phyloP scores from a whole-genome alignment of 1,140 invertebrate species.

The Ectropis grisescens region DNA sequence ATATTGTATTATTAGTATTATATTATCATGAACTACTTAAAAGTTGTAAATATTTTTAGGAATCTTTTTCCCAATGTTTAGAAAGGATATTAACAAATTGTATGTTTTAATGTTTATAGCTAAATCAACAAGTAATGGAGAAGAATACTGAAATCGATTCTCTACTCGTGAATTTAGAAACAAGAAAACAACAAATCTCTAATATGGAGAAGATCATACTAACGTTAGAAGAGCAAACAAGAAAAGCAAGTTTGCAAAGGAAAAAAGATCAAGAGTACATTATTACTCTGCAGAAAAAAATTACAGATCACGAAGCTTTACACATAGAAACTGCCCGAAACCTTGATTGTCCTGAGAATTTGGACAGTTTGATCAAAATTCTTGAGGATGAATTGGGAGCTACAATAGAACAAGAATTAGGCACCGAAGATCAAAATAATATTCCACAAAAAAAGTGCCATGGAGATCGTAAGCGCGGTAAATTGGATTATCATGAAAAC shows the following conservation, averaged over 20 bases:
- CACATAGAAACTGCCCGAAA: slow-evolving; percentile 14
- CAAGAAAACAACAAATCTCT: slow-evolving; percentile 40
- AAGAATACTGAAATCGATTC: slow-evolving; percentile 41
- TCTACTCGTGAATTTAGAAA: slow-evolving; percentile 32
- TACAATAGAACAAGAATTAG: slow-evolving; percentile 18
- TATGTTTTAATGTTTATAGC: slow-evolving; percentile 22
- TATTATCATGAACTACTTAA: not conserved
- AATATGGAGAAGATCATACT: slow-evolving; percentile 51
- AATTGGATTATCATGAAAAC: slow-evolving; percentile 9
- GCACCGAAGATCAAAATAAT: slow-evolving; percentile 9
- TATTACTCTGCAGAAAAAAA: slow-evolving; percentile 25
- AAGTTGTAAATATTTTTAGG: not conserved
- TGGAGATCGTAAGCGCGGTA: slow-evolving; percentile 6
- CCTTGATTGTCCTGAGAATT: slow-evolving; percentile 23
- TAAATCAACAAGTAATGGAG: slow-evolving; percentile 28
- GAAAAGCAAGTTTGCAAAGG: slow-evolving; percentile 25
- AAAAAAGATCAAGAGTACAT: slow-evolving; percentile 38
- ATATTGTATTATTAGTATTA: not conserved
- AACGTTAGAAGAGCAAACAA: slow-evolving; percentile 38
- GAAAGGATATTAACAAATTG: no score
- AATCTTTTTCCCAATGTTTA: no score
- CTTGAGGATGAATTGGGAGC: slow-evolving; percentile 45
- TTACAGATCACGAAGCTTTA: slow-evolving; percentile 25
- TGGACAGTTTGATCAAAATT: slow-evolving; percentile 47
- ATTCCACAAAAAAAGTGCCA: slow-evolving; percentile 6